Evolutionary conservation across 2,797 vertebrate species (phyloP), one percentile per base, ranked within the genome.

Genomic region (Glossophaga mutica): DNA sequence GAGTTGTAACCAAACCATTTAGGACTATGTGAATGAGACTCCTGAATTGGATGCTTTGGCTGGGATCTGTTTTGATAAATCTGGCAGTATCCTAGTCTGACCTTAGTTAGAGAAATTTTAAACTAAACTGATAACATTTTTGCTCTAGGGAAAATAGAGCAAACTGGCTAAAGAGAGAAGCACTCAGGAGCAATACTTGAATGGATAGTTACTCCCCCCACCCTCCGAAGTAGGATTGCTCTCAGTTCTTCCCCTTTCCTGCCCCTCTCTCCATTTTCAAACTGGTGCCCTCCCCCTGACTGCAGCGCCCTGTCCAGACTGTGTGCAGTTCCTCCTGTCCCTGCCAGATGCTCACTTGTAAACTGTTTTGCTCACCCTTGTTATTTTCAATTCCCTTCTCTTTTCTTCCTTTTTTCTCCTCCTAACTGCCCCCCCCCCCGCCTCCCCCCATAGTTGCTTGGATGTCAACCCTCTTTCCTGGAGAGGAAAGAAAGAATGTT

Each of bases 401-500:
- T 65, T 32, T 39, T 42, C 46, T 87, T 52, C 67, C 55, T 81
- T 73, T 87, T 76, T 90, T 37, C 78, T 52, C 37, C 12, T 42
- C 73, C 14, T 59, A 10, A 34, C 15, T 44, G 29, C 26, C 5
- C 11, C 11, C n/a, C 42, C n/a, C 26, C 3, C 11, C 11, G n/a
- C 42, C 21, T 2, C 6, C 4, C 5, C 34, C 21, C 12, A 29
- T 52, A 71, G n/a, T 93, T 78, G 18, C n/a, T 95, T 93, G 42
- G 1, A 32, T 19, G 24, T 57, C 15, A 19, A 4, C 55, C 16
- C 29, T 59, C 22, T 87, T 57, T 97, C 94, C 92, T 79, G 3
- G 12, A 48, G 67, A 97, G 29, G 76, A 87, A 97, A 97, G 90
- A 94, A 96, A 96, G 94, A 96, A 92, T 97, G 73, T 96, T 95